These are phyloP conservation scores for Cephus sareptanus DNA, from an alignment of 2,888 invertebrate genomes.

Conservation along the genomic window DNA sequence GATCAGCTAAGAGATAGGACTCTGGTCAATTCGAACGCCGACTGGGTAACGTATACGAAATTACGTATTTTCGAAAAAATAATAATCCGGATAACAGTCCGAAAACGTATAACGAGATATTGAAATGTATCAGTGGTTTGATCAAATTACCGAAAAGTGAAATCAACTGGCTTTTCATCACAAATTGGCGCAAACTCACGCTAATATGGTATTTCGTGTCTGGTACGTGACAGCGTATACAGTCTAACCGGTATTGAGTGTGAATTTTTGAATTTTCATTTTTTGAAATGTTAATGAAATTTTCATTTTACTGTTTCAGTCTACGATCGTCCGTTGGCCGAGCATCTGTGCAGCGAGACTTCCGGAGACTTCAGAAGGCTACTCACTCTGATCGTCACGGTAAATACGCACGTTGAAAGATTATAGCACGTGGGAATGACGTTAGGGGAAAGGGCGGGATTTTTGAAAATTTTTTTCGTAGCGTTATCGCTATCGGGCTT, in stretches of 20 bases:
- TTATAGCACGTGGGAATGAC: background rate
- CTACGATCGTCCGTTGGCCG: conserved; percentile 76
- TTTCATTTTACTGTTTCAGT: conserved; percentile 64
- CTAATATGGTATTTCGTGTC: background rate
- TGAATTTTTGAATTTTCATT: background rate
- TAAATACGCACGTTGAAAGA: conserved; percentile 54
- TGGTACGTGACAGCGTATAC: background rate
- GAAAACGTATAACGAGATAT: background rate
- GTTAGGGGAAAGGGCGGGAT: background rate
- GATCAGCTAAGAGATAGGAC: too few species aligned
- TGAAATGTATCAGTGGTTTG: background rate
- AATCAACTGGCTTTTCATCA: background rate
- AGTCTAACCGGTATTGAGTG: background rate
- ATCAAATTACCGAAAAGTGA: background rate
- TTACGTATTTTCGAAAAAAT: background rate
- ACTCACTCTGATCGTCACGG: conserved; percentile 78
- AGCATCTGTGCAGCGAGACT: conserved; percentile 82
- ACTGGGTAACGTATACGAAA: background rate
- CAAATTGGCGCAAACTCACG: background rate
- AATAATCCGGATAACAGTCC: background rate
- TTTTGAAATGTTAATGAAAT: background rate
- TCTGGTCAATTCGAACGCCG: background rate
- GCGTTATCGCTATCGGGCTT: background rate
- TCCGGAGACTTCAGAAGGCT: conserved; percentile 83
- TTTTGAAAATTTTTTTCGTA: background rate